phyloP scores from a whole-genome alignment of 2,888 invertebrate genomes.

The Baccha elongata region DNA sequence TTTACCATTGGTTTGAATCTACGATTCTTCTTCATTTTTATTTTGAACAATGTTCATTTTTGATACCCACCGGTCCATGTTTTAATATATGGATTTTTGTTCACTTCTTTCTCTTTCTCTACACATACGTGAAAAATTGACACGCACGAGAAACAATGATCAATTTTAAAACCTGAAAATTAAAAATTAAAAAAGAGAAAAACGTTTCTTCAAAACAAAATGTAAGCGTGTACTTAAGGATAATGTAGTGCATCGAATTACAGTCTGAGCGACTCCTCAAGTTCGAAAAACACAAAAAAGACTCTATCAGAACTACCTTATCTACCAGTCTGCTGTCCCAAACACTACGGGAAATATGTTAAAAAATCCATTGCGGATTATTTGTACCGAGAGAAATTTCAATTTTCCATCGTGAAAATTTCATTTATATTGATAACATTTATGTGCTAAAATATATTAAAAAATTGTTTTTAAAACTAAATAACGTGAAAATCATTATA shows the following conservation, averaged over 20 bases:
- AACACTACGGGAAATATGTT: constrained; percentile 62
- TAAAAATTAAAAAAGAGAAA: too few relatives aligned
- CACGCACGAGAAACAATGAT: too few relatives aligned
- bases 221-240: too few relatives aligned
- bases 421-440: constrained; percentile 40
- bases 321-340: constrained; percentile 50
- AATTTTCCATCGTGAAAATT: constrained; percentile 34
- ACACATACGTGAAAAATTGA: too few relatives aligned
- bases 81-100: too few relatives aligned
- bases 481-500: constrained; percentile 28
- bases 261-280: not conserved
- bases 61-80: too few relatives aligned
- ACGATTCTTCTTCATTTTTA: too few relatives aligned
- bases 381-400: constrained; percentile 46
- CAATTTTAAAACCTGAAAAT: too few relatives aligned
- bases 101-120: too few relatives aligned
- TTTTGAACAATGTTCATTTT: too few relatives aligned
- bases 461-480: constrained; percentile 36
- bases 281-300: not conserved
- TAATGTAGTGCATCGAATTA: not conserved
- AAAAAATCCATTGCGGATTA: constrained; percentile 62
- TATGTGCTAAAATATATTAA: constrained; percentile 24
- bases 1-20: too few relatives aligned
- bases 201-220: too few relatives aligned
- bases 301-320: constrained; percentile 35